Evolutionary conservation across 2,113 vertebrate species (phyloP), one percentile per base, ranked within the genome.

Genomic region (Vulpes vulpes): DNA sequence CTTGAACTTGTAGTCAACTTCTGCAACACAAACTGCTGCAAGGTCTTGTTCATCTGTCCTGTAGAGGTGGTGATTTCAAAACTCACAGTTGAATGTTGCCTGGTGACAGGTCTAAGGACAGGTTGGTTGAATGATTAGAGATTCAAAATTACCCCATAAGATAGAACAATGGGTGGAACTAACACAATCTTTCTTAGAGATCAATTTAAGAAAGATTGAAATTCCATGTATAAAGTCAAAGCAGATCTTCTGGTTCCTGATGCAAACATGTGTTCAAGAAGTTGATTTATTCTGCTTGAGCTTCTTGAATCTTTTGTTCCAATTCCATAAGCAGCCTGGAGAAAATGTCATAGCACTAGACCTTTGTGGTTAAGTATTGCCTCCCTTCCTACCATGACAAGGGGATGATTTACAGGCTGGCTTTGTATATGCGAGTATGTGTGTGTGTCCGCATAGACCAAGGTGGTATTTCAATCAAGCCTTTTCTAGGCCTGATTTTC

Each of bases 41-140:
- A 10, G 4, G 14, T 79, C 8, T 3, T 3, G 12, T 32, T 5
- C n/a, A 49, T 2, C 8, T 19, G 8, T 10, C 60, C 15, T 6
- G 20, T 25, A 17, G 20, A 22, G 17, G 16, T 9, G n/a, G 19
- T n/a, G n/a, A 59, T 12, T 74, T 15, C 15, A 65, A 55, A 19
- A 32, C 25, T 74, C 30, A 10, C 1, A 7, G 17, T 0, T n/a
- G 60, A 9, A 79, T 73, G 14, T 23, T 49, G n/a, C n/a, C 43
- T 16, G 19, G 65, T 20, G 60, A 53, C 89, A 55, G 9, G 1
- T 27, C 74, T 55, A 65, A 80, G 32, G 32, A 79, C 25, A 43
- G 14, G 6, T 55, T 35, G 15, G 49, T 55, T 12, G 76, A 35
- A 9, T 20, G 89, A 53, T 25, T 53, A 55, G 22, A 43, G 76